Percentiles rank a stretch among this genome's conserved stretches.
Conservation (phyloP, 1,140 invertebrate genomes). For the Brachionus rotundiformis region DNA sequence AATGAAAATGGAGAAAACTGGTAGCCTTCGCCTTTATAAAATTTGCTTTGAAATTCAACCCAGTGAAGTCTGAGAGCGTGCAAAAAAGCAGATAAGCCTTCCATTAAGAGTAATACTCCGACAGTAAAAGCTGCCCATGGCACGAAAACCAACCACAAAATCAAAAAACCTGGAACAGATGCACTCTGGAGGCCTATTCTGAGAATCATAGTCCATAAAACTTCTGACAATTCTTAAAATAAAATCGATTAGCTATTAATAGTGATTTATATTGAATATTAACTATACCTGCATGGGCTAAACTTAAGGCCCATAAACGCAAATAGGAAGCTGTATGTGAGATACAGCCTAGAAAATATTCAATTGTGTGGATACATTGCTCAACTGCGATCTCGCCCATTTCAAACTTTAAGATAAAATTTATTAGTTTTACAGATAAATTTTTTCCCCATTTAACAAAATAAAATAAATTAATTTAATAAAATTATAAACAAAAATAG, state of each 20-base stretch:
- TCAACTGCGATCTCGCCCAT: slow-evolving; percentile 86
- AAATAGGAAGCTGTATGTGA: slow-evolving; percentile 95
- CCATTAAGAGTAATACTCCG: slow-evolving; percentile 87
- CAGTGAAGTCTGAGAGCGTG: slow-evolving; percentile 97
- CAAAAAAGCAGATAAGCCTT: slow-evolving; percentile 94
- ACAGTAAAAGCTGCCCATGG: slow-evolving; percentile 83
- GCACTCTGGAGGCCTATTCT: slow-evolving; percentile 67
- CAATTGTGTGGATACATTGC: slow-evolving; percentile 91
- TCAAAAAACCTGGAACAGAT: slow-evolving; percentile 52
- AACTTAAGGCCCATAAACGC: slow-evolving; percentile 88
- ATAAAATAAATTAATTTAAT: background rate
- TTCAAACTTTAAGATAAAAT: slow-evolving; percentile 42
- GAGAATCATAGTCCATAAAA: slow-evolving; percentile 93
- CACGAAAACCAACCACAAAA: slow-evolving; percentile 71
- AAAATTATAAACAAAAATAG: background rate
- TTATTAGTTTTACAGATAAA: background rate
- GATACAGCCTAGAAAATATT: slow-evolving; percentile 90
- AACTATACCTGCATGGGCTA: slow-evolving; percentile 75
- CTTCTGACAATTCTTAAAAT: slow-evolving; percentile 85
- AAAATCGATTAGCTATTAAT: background rate
- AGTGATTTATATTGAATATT: background rate
- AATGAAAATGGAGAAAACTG: slow-evolving; percentile 52
- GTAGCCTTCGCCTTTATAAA: slow-evolving; percentile 53
- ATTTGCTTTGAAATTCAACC: slow-evolving; percentile 53
- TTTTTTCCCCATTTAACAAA: background rate